Evolutionary conservation across 2,797 vertebrate species (phyloP), one percentile per base, ranked within the genome.

Genomic region (Chelonia mydas): DNA sequence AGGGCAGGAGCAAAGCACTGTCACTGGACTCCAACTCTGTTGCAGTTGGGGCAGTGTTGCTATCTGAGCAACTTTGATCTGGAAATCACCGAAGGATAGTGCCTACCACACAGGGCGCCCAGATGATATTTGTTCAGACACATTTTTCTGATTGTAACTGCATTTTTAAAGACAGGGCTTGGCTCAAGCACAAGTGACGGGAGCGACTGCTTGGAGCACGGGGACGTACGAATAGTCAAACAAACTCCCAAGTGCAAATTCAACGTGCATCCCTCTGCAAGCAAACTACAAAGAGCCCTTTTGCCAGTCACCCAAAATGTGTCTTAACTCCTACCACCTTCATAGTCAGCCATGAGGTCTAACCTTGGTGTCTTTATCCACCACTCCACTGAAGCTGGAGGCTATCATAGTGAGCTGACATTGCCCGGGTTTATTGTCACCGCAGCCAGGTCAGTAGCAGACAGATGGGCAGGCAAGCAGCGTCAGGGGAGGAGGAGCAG

Each of bases 41-140:
- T 27, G 11, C 37, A 0, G 2, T 41, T 54, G 37, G 0, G 27
- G 17, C 50, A 28, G 28, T 45, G 15, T 7, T 65, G 33, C 78
- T 15, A 41, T 51, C 81, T 50, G 59, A 74, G 76, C 51, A 85
- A 57, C 86, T 81, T 21, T 86, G 41, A 74, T 55, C 61, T 50
- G 59, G 33, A 37, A 41, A 81, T 72, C 51, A 54, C 55, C 13
- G 33, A 28, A 28, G 31, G 16, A 16, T 11, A 80, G 61, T 25
- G 54, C 33, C 25, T 11, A 17, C 68, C 19, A 15, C 31, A 41
- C 13, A 7, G 59, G 15, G 11, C 25, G 10, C 28, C n/a, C 76
- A 16, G 78, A 31, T 54, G 76, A 80, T 49, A 68, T 65, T n/a
- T 51, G 55, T 17, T 53, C 57, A 2, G 13, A 6, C 54, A 10